A percentile compares a stretch with the other conserved stretches of the same genome.
Evolutionary conservation across 2,888 invertebrate species (phyloP).

Genomic region (Tupiocoris notatus): DNA sequence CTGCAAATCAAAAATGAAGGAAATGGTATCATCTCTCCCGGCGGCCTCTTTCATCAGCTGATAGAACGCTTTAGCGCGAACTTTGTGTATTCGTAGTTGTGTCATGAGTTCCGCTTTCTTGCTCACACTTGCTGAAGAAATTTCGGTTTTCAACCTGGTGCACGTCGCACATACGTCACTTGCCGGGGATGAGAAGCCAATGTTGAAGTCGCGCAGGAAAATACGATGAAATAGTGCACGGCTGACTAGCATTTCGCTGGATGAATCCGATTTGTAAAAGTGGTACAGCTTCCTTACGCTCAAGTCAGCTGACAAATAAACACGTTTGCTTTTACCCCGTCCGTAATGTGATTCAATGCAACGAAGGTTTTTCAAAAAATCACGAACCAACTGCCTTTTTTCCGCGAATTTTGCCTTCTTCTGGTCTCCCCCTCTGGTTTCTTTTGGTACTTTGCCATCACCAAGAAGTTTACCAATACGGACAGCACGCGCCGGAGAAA

Average conservation of each 20-base stretch:
- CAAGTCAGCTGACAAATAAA: background rate
- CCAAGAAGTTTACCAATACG: background rate
- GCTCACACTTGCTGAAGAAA: background rate
- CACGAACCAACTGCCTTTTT: background rate
- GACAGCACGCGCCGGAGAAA: too few relatives aligned
- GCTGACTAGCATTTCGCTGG: background rate
- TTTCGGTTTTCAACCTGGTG: background rate
- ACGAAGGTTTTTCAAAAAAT: background rate
- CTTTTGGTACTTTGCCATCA: background rate
- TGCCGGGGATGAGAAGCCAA: background rate
- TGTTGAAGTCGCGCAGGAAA: constrained; percentile 6
- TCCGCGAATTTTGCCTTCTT: background rate
- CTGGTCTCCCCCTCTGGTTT: background rate
- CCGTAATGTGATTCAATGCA: constrained; percentile 1
- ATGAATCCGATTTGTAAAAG: too few relatives aligned
- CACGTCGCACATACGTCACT: background rate
- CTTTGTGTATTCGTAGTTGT: constrained; percentile 42
- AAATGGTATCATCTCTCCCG: background rate
- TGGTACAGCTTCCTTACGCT: background rate
- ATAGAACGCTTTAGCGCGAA: constrained; percentile 46
- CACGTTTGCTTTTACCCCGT: background rate
- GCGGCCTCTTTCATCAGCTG: constrained; percentile 38
- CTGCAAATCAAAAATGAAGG: constrained; percentile 32
- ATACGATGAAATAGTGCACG: too few relatives aligned
- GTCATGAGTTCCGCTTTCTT: constrained; percentile 25